These are phyloP conservation scores for Chaenogobius annularis DNA, from an alignment of 2,113 vertebrate species.

Conservation along the genomic window DNA sequence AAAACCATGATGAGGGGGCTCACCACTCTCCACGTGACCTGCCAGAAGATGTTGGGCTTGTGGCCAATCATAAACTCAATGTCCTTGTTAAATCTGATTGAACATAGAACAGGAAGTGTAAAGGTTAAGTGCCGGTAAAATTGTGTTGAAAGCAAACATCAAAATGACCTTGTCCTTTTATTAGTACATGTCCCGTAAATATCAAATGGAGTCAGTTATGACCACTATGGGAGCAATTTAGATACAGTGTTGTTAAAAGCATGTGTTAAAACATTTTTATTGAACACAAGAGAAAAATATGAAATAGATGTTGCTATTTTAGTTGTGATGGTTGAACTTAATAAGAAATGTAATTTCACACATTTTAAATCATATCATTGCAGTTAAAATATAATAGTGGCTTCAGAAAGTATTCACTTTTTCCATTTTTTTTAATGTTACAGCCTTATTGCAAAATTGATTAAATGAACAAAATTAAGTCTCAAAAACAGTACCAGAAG, in stretches of 20 bases:
- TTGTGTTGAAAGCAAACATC: conserved; percentile 19
- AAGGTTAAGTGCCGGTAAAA: conserved; percentile 8
- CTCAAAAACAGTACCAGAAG: no score
- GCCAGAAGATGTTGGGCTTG: conserved; percentile 97
- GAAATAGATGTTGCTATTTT: no score
- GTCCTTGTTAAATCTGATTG: conserved; percentile 88
- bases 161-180: conserved; percentile 22
- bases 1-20: conserved; percentile 91
- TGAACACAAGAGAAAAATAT: not conserved
- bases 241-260: not conserved
- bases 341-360: no score
- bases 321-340: no score
- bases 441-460: no score
- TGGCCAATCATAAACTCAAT: conserved; percentile 95
- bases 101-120: conserved; percentile 20
- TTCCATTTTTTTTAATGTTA: no score
- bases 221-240: not conserved
- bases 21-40: conserved; percentile 85
- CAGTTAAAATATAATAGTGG: not conserved
- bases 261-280: not conserved
- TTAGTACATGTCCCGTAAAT: conserved; percentile 18
- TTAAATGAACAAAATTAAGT: no score
- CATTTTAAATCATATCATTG: not conserved
- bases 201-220: not conserved
- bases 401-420: no score